Conservation (phyloP, 1,140 invertebrate species). For the Oscheius sp. region DNA sequence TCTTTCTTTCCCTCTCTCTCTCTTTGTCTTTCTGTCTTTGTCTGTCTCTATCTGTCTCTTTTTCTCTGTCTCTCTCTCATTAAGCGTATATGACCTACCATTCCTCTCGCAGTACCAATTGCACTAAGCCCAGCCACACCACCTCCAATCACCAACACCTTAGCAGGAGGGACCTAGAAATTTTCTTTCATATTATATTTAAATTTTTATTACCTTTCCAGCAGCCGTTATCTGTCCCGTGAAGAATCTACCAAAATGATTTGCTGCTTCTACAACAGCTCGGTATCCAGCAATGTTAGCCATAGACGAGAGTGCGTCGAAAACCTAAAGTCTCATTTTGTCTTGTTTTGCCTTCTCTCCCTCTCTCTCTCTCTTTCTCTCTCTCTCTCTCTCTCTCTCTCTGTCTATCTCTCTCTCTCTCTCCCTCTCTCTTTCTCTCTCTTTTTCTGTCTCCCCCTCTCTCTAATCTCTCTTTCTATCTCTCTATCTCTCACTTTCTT, state of each 20-base stretch:
- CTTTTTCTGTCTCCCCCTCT: conserved; percentile 70
- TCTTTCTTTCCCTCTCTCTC: too few relatives aligned
- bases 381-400: too few relatives aligned
- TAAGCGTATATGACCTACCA: conserved; percentile 63
- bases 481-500: too few relatives aligned
- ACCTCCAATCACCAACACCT: conserved; percentile 81
- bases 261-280: conserved; percentile 82
- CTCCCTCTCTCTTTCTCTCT: too few relatives aligned
- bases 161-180: conserved; percentile 68
- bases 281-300: conserved; percentile 86
- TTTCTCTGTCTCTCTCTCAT: not conserved
- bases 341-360: conserved; percentile 56
- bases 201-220: conserved; percentile 36
- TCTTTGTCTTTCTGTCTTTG: too few relatives aligned
- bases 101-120: conserved; percentile 78
- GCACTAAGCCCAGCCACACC: conserved; percentile 83
- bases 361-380: too few relatives aligned
- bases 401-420: too few relatives aligned
- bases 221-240: conserved; percentile 68
- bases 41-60: too few relatives aligned
- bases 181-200: not conserved
- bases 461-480: too few relatives aligned
- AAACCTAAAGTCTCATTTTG: conserved; percentile 79
- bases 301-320: conserved; percentile 87
- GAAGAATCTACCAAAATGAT: conserved; percentile 84